These are phyloP conservation scores for Takifugu ocellatus DNA, from an alignment of 2,797 vertebrate genomes.

Conservation along the genomic window DNA sequence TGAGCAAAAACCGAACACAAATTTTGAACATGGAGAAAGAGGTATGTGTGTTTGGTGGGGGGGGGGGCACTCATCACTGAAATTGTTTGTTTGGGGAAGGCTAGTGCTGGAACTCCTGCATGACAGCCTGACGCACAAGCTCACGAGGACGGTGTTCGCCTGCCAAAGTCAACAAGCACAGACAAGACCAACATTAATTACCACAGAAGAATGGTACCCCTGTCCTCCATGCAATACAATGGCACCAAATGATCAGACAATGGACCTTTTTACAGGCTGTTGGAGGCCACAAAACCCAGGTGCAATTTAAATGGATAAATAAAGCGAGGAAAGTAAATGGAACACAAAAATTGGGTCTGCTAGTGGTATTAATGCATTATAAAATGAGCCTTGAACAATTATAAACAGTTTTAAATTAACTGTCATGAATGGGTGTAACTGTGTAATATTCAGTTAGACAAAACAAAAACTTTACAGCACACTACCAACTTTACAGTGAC, in stretches of 20 bases:
- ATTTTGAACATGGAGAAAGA: conserved; percentile 14
- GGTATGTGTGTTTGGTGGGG: conserved; percentile 8
- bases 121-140: conserved; percentile 68
- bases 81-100: conserved; percentile 54
- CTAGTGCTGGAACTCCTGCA: conserved; percentile 52
- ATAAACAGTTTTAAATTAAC: no score
- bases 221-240: conserved; percentile 52
- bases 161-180: conserved; percentile 71
- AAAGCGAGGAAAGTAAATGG: conserved; percentile 10
- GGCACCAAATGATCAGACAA: conserved; percentile 47
- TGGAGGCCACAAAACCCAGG: conserved; percentile 18
- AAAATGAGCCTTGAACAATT: not conserved
- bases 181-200: conserved; percentile 59
- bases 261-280: conserved; percentile 45
- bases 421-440: no score
- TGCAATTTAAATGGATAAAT: conserved; percentile 28
- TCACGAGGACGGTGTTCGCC: conserved; percentile 57
- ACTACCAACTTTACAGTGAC: no score
- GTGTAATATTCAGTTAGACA: no score
- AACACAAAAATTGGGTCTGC: conserved; percentile 3
- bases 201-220: conserved; percentile 56
- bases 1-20: conserved; percentile 1
- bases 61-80: conserved; percentile 26
- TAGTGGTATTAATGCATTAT: not conserved
- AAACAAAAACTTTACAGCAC: no score